A percentile compares a stretch with the other conserved stretches of the same genome.
Evolutionary conservation across 2,888 invertebrate species (phyloP).

Genomic region (Sceliomorpha sp.): DNA sequence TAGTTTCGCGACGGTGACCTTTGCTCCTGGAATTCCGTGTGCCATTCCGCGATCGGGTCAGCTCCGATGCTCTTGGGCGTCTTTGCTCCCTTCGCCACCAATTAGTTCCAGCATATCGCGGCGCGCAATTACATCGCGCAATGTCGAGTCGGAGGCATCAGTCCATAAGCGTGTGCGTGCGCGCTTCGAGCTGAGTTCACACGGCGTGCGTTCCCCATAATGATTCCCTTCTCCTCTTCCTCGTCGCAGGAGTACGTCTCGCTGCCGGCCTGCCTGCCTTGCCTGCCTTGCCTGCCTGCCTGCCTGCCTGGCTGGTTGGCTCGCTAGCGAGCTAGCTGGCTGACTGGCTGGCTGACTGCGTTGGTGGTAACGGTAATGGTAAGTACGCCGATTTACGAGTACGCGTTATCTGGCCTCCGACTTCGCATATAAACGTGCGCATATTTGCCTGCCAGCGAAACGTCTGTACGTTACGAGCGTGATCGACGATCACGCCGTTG

Average conservation of each 20-base stretch:
- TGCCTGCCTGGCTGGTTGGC: conserved; percentile 48
- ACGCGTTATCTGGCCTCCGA: conserved; percentile 55
- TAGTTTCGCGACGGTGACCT: conserved; percentile 41
- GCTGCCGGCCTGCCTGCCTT: conserved; percentile 7
- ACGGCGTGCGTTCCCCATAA: conserved; percentile 11
- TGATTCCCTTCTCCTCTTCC: conserved; percentile 3
- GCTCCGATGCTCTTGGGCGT: conserved; percentile 32
- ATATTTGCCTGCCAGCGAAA: conserved; percentile 13
- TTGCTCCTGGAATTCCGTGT: conserved; percentile 53
- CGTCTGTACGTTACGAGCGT: conserved; percentile 4
- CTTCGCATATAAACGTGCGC: conserved; percentile 26
- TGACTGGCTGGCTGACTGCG: too few relatives aligned
- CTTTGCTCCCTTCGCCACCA: conserved; percentile 25
- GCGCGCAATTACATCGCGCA: conserved; percentile 35
- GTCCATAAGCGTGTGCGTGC: conserved; percentile 5
- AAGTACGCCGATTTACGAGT: conserved; percentile 67
- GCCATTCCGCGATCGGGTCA: conserved; percentile 14
- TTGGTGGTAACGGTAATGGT: conserved; percentile 68
- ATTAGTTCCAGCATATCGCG: conserved; percentile 38
- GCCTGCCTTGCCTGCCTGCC: conserved; percentile 13
- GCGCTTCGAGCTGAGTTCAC: conserved; percentile 18
- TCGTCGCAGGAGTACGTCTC: background rate
- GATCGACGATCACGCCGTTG: conserved; percentile 6
- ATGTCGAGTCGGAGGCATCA: background rate
- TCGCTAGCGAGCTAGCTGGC: conserved; percentile 32